These are phyloP conservation scores for Lamprologus sp. DNA, from an alignment of 2,113 vertebrate species.

Conservation along the genomic window DNA sequence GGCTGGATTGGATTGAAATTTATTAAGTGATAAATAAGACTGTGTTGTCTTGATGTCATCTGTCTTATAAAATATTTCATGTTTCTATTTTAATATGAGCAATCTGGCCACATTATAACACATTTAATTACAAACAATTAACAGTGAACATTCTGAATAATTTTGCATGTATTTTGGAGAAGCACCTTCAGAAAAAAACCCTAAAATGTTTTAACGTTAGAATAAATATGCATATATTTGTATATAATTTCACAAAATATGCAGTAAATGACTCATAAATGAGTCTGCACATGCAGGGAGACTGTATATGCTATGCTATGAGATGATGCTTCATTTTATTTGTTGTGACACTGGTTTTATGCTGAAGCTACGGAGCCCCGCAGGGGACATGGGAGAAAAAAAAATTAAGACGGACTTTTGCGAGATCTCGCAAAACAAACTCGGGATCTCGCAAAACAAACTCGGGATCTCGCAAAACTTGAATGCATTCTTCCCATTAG, in stretches of 20 bases:
- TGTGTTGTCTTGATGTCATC: neutral
- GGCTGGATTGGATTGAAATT: fast-evolving
- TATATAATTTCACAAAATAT: neutral
- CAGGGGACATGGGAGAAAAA: too few species aligned
- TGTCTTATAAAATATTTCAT: neutral
- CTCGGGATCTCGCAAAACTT: too few species aligned
- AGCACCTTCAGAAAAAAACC: neutral
- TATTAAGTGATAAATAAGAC: neutral
- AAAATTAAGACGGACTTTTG: too few species aligned
- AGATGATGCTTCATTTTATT: neutral
- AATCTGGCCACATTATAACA: neutral
- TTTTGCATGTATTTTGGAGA: neutral
- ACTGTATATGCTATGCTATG: neutral
- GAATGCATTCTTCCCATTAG: too few species aligned
- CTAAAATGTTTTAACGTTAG: fast-evolving
- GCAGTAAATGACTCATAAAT: fast-evolving
- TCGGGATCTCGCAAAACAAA: too few species aligned
- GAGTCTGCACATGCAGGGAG: neutral
- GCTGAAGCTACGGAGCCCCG: neutral
- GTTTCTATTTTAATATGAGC: neutral
- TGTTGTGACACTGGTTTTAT: neutral
- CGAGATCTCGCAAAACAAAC: too few species aligned
- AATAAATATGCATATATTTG: neutral
- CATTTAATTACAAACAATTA: neutral
- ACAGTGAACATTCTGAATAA: neutral